A percentile compares a stretch with the other conserved stretches of the same genome.
Conservation (phyloP, 2,113 vertebrate species). For the Phalacrocorax aristotelis region DNA sequence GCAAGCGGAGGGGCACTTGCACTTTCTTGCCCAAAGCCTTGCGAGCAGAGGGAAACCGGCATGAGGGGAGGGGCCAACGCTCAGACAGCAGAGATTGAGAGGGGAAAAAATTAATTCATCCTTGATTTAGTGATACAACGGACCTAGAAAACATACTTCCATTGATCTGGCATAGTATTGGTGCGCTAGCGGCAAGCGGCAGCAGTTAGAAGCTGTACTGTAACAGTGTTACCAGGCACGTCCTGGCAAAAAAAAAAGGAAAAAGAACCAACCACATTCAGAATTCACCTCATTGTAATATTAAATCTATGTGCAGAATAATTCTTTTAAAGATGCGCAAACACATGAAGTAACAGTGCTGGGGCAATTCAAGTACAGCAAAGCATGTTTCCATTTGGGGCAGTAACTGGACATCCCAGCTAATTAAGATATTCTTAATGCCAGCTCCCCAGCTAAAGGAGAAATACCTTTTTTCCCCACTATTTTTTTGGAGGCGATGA, state of each 20-base stretch:
- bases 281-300: background rate
- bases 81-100: background rate
- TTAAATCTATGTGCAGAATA: background rate
- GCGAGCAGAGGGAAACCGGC: conserved; percentile 33
- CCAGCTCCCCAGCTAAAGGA: background rate
- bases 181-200: background rate
- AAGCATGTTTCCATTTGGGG: background rate
- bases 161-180: background rate
- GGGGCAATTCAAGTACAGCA: background rate
- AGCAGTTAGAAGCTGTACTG: background rate
- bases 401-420: background rate
- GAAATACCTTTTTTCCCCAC: background rate
- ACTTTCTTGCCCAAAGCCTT: conserved; percentile 64
- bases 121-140: background rate
- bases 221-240: background rate
- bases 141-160: background rate
- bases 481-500: background rate
- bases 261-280: background rate
- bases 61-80: conserved; percentile 59
- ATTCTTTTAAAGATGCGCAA: background rate
- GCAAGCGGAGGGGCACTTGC: conserved; percentile 21
- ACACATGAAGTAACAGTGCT: background rate
- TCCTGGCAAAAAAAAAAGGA: background rate
- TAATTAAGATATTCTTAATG: background rate
- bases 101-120: background rate